phyloP scores from a whole-genome alignment of 2,888 invertebrate species.

The Chaetogeoica ovagalla region DNA sequence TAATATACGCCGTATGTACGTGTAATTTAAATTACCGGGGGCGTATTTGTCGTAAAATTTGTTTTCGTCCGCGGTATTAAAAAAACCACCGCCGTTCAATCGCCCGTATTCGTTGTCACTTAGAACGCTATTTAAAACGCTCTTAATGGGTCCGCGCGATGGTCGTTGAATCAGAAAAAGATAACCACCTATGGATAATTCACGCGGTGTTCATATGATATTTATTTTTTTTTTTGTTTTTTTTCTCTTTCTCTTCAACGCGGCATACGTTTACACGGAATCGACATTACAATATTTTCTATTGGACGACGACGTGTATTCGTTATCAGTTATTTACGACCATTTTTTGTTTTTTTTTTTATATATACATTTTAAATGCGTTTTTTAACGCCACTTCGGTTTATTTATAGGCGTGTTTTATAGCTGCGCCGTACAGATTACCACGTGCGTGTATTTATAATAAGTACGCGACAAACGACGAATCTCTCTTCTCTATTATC shows the following conservation, averaged over 20 bases:
- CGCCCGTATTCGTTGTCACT: not conserved
- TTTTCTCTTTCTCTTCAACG: too few relatives aligned
- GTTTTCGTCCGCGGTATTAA: conserved; percentile 11
- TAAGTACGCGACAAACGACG: not conserved
- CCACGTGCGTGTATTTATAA: too few relatives aligned
- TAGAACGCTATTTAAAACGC: conserved; percentile 15
- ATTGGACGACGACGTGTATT: not conserved
- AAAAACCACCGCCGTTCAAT: not conserved
- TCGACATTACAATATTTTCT: not conserved
- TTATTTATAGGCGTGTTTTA: conserved; percentile 1
- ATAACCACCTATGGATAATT: not conserved
- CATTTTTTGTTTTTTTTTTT: not conserved
- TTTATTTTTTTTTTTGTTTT: not conserved
- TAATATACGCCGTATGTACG: not conserved
- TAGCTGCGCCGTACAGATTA: too few relatives aligned
- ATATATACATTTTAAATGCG: conserved; percentile 24
- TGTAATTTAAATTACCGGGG: conserved; percentile 40
- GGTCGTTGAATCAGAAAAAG: conserved; percentile 18
- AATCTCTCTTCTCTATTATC: conserved; percentile 16
- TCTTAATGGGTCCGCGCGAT: conserved; percentile 7
- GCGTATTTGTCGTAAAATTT: conserved; percentile 23
- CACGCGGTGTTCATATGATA: not conserved
- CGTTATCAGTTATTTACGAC: conserved; percentile 45
- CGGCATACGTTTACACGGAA: not conserved
- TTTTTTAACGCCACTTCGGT: conserved; percentile 46